Evolutionary conservation across 2,113 vertebrate species (phyloP).

Genomic region (Epinephelus cyanopodus): DNA sequence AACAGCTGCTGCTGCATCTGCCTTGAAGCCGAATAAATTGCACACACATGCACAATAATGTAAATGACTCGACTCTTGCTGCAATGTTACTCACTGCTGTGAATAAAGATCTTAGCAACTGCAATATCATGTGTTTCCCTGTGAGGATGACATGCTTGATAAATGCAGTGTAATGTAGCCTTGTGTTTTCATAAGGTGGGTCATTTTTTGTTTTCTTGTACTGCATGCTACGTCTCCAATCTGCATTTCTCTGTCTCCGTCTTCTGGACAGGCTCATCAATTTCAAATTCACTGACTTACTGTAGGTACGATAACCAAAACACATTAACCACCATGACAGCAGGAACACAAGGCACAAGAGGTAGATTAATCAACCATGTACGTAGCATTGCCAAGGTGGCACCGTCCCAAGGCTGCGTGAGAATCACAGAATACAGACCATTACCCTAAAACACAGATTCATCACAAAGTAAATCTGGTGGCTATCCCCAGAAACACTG

Average conservation of each 20-base stretch:
- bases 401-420: slow-evolving; percentile 52
- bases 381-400: slow-evolving; percentile 59
- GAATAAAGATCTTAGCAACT: slow-evolving; percentile 45
- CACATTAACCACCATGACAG: slow-evolving; percentile 73
- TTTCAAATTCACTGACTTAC: slow-evolving; percentile 55
- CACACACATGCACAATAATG: slow-evolving; percentile 50
- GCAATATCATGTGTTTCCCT: slow-evolving; percentile 16
- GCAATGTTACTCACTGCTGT: slow-evolving; percentile 24
- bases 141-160: slow-evolving; percentile 45
- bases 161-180: slow-evolving; percentile 12
- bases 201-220: neutral
- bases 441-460: slow-evolving; percentile 62
- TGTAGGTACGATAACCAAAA: slow-evolving; percentile 65
- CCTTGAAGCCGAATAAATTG: slow-evolving; percentile 50
- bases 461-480: slow-evolving; percentile 56
- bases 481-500: slow-evolving; percentile 35
- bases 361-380: slow-evolving; percentile 63
- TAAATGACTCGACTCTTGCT: slow-evolving; percentile 24
- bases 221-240: slow-evolving; percentile 7
- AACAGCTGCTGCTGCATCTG: slow-evolving; percentile 74
- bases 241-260: neutral
- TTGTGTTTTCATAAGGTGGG: neutral
- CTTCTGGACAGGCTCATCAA: slow-evolving; percentile 48
- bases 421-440: slow-evolving; percentile 43
- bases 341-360: slow-evolving; percentile 50